Conservation (phyloP, 2,888 invertebrate genomes). For the Xestia rhomboidea region DNA sequence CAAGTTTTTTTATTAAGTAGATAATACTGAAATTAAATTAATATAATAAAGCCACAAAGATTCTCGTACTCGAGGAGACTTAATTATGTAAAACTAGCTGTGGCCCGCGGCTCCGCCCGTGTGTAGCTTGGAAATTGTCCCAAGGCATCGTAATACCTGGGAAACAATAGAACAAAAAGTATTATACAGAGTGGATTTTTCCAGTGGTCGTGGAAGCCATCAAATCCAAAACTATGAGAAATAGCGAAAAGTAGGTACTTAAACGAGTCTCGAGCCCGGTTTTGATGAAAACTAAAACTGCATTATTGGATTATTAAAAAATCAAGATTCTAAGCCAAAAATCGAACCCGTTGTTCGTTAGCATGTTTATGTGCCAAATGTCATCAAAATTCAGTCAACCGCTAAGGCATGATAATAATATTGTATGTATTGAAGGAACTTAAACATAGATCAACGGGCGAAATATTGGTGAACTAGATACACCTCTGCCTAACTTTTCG, state of each 20-base stretch:
- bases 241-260: background rate
- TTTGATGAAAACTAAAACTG: background rate
- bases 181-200: background rate
- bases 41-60: slow-evolving; percentile 27
- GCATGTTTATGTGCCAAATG: background rate
- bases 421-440: background rate
- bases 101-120: too few species aligned
- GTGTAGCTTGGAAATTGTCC: background rate
- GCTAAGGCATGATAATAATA: background rate
- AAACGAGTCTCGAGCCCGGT: background rate
- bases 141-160: background rate
- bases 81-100: slow-evolving; percentile 48
- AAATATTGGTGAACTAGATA: background rate
- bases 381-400: background rate
- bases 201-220: background rate
- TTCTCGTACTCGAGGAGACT: slow-evolving; percentile 12
- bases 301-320: background rate
- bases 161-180: background rate
- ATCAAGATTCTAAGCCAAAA: background rate
- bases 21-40: slow-evolving; percentile 8
- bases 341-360: background rate
- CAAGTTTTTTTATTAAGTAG: background rate
- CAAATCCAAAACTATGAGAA: background rate
- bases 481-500: background rate
- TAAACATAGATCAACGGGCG: background rate